A percentile compares a stretch with the other conserved stretches of the same genome.
These are phyloP conservation scores for Anguilla megastoma DNA, from an alignment of 2,797 vertebrate species.

Conservation along the genomic window DNA sequence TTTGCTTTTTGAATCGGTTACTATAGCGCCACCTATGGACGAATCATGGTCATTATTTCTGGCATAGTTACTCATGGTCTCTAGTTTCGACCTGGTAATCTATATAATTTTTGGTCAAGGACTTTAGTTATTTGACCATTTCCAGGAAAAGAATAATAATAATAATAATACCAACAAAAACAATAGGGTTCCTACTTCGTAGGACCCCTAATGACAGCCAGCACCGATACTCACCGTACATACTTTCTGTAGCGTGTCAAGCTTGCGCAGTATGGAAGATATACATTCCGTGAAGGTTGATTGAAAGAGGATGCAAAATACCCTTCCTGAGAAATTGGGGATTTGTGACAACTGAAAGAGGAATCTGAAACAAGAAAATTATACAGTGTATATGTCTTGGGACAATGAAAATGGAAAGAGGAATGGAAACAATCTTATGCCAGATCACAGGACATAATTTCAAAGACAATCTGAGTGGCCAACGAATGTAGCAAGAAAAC, in stretches of 20 bases:
- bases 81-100: too few species aligned
- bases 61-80: too few species aligned
- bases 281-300: constrained; percentile 92
- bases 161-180: too few species aligned
- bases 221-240: constrained; percentile 78
- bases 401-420: not conserved
- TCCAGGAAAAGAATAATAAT: too few species aligned
- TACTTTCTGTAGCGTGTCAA: constrained; percentile 87
- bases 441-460: not conserved
- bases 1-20: too few species aligned
- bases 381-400: not conserved
- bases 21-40: too few species aligned
- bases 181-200: too few species aligned
- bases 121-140: too few species aligned
- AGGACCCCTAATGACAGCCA: too few species aligned
- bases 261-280: constrained; percentile 82
- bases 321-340: constrained; percentile 92
- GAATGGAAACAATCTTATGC: not conserved
- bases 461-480: not conserved
- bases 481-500: not conserved
- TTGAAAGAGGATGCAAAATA: constrained; percentile 97
- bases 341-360: constrained; percentile 91
- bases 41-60: too few species aligned
- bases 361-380: constrained; percentile 75
- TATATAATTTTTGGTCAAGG: too few species aligned